Conservation (phyloP, 2,888 invertebrate genomes). For the Nezara viridula region DNA sequence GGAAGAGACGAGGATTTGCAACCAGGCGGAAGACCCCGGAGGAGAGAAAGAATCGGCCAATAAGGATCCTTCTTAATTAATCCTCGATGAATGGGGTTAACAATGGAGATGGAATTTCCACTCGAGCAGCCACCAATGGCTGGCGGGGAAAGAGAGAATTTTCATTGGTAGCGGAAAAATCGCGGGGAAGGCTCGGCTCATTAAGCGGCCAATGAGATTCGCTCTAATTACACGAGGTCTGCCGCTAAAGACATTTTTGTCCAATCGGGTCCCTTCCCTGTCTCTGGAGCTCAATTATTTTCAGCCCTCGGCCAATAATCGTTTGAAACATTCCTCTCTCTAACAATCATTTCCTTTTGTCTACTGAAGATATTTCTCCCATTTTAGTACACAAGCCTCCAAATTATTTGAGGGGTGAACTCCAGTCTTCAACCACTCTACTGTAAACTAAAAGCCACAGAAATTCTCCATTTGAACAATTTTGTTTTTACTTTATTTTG, state of each 20-base stretch:
- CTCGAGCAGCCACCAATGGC: conserved; percentile 26
- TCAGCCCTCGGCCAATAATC: conserved; percentile 44
- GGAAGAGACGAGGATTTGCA: neutral
- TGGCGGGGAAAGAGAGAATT: conserved; percentile 37
- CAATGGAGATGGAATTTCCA: conserved; percentile 51
- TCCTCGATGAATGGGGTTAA: conserved; percentile 47
- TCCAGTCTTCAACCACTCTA: neutral
- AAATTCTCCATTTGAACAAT: neutral
- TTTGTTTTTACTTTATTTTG: neutral
- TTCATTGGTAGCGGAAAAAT: conserved; percentile 50
- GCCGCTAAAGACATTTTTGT: conserved; percentile 44
- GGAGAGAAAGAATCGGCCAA: conserved; percentile 47
- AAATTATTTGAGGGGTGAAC: neutral
- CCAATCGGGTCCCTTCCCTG: conserved; percentile 12
- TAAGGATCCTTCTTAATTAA: conserved; percentile 49
- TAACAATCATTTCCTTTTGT: conserved; percentile 23
- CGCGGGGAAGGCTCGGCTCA: conserved; percentile 29
- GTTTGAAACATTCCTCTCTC: conserved; percentile 47
- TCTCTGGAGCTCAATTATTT: conserved; percentile 44
- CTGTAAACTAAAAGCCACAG: neutral
- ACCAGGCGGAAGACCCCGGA: neutral
- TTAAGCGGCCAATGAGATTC: conserved; percentile 46
- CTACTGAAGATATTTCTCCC: conserved; percentile 2
- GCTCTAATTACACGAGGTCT: conserved; percentile 38
- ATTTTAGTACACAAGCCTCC: neutral